Base-by-base conservation (phyloP, 2,888 invertebrate genomes). In the Synanthedon vespiformis region DNA sequence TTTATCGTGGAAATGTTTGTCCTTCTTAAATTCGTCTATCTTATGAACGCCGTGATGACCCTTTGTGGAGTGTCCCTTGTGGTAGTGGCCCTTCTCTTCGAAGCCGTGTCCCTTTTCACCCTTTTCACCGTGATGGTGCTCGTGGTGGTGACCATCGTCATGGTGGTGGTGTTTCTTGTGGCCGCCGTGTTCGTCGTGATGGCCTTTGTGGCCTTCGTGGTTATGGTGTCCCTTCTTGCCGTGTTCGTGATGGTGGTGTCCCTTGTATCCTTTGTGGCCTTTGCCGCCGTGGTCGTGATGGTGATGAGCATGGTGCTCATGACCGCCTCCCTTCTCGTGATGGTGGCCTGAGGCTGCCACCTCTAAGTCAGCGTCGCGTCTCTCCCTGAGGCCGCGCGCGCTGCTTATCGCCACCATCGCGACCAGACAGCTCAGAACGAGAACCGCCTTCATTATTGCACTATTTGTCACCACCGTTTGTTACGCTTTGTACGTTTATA, bases 41-140 rank as follows among this genome's bases (percentile, higher is more conserved):
- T 95, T 95, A 80, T 95, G 94, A 1, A 94, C 89, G 60, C 94
- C 92, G 70, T 95, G 95, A 64, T 94, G 93, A 51, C 95, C 94
- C 72, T 95, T 93, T 55, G 94, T 95, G 63, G 92, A 92, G 80
- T 95, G 94, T 0, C 95, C 95, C 67, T 95, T 95, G 60, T 93
- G 92, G 77, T 91, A 94, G 60, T 90, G 90, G 40, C 94, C 94
- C 51, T 85, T 84, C 59, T 85, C 87, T 69, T 88, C 88, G 54
- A 82, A 83, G 6, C 79, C 79, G 58, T 81, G 80, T 0, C 90
- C 90, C 58, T 91, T 91, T 61, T 90, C 90, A 4, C 91, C 91
- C 58, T 92, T 91, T 54, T 91, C 90, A 2, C 90, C 91, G 59
- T 91, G 89, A 61, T 91, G 89, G 56, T 90, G 89, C 56, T 90